Conservation (phyloP, 2,888 invertebrate species). For the Heliconius ethilla region DNA sequence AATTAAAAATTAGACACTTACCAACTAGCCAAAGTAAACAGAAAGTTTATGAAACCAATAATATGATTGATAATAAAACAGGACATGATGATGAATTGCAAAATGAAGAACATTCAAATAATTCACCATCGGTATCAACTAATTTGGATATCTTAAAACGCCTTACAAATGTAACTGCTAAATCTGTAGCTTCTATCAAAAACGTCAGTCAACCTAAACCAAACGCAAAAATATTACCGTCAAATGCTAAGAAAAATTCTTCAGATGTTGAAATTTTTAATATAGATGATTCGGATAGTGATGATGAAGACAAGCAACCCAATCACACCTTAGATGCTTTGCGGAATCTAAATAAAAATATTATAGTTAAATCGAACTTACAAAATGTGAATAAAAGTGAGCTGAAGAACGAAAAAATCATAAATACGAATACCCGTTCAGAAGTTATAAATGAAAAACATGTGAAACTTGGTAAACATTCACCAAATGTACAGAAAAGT, state of each 20-base stretch:
- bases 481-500: constrained; percentile 49
- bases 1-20: constrained; percentile 31
- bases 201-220: constrained; percentile 30
- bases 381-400: constrained; percentile 39
- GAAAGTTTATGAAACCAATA: constrained; percentile 14
- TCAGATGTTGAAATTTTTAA: constrained; percentile 69
- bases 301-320: constrained; percentile 51
- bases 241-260: constrained; percentile 50
- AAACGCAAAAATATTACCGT: constrained; percentile 43
- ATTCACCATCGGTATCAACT: constrained; percentile 38
- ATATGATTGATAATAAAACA: constrained; percentile 14
- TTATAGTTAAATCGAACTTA: constrained; percentile 60
- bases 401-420: constrained; percentile 21
- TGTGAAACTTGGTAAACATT: constrained; percentile 37
- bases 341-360: constrained; percentile 61
- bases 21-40: constrained; percentile 15
- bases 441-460: constrained; percentile 29
- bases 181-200: constrained; percentile 52
- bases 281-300: constrained; percentile 74
- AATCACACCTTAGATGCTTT: constrained; percentile 50
- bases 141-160: constrained; percentile 60
- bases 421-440: constrained; percentile 23
- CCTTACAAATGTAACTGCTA: constrained; percentile 63
- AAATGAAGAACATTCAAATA: constrained; percentile 44
- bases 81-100: constrained; percentile 24